These are phyloP conservation scores for Cyclina sinensis DNA, from an alignment of 1,140 invertebrate species.

Conservation along the genomic window DNA sequence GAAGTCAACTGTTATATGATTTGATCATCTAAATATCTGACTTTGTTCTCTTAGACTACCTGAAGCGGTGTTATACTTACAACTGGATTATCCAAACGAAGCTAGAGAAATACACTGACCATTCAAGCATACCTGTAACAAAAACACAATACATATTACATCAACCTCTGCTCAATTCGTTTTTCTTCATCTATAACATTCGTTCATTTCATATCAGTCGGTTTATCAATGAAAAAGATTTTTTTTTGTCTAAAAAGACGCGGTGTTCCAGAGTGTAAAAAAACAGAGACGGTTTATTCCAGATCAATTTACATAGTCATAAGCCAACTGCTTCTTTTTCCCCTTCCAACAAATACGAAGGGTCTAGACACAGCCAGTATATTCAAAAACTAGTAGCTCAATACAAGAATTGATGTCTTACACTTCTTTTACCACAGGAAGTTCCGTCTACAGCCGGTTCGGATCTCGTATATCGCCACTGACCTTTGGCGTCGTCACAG, in stretches of 20 bases:
- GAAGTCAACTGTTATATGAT: no score
- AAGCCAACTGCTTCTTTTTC: not conserved
- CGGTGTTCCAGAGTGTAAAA: not conserved
- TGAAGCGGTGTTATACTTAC: not conserved
- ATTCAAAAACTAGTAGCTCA: not conserved
- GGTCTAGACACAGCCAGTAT: not conserved
- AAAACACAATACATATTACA: slow-evolving; percentile 22
- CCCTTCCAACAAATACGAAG: not conserved
- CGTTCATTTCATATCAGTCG: no score
- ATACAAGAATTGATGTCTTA: slow-evolving; percentile 52
- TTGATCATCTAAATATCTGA: no score
- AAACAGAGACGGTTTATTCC: not conserved
- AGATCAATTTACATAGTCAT: not conserved
- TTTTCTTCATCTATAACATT: no score
- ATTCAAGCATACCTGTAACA: slow-evolving; percentile 74
- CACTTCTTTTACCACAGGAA: slow-evolving; percentile 70
- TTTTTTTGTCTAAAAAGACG: no score
- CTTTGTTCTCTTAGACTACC: no score
- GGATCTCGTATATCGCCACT: slow-evolving; percentile 76
- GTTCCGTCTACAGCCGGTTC: slow-evolving; percentile 80
- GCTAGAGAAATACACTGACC: slow-evolving; percentile 73
- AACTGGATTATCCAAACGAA: slow-evolving; percentile 68
- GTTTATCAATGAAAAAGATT: no score
- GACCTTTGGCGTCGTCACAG: slow-evolving; percentile 76
- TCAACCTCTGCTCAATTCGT: no score